Base-by-base conservation (phyloP, 2,888 invertebrate species). In the Lasioglossum villosulum region DNA sequence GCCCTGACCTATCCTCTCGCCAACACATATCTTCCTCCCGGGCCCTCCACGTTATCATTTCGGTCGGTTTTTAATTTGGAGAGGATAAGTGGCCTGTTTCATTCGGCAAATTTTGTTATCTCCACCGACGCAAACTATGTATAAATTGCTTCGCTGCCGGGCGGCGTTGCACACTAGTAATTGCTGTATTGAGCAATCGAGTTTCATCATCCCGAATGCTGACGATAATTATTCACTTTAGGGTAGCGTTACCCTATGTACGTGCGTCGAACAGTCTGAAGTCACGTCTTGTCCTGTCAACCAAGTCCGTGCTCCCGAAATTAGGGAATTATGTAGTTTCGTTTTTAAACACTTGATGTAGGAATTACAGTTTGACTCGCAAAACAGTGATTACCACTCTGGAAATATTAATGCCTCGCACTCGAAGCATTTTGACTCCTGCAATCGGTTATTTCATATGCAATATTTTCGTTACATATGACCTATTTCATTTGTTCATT, bases 1-100 rank as follows among this genome's bases (percentile, higher is more conserved):
- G n/a, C 34, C 16, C 66, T 63, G 42, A 14, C 74, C 27, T 66
- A 68, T 30, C 27, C 73, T 4, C 71, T n/a, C 73, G 2, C 45
- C 42, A 23, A 52, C 52, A 10, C 52, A 23, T 52, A 3, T 10
- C 52, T 23, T 8, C 52, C 52, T 23, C 23, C 52, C 52, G 23
- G 23, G 19, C 19, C 23, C 37, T 12, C 52, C 39, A 30, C 37
- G 39, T 82, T 82, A 76, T 82, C 83, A 42, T 82, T 71, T 78
- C 45, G 80, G 78, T n/a, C 30, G 74, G 37, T 84, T 78, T 84
- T 84, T 83, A 83, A 84, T 84, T 84, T 83, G 12, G 27, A n/a
- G 42, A 30, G 74, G 68, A 74, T 77, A 82, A 68, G 56, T 34
- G 68, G 34, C 42, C 30, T 34, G 68, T 27, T 37, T 27, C 48